Percentiles rank a stretch among this genome's conserved stretches.
Conservation (phyloP, 2,888 invertebrate genomes). For the Bursaphelenchus okinawaensis region DNA sequence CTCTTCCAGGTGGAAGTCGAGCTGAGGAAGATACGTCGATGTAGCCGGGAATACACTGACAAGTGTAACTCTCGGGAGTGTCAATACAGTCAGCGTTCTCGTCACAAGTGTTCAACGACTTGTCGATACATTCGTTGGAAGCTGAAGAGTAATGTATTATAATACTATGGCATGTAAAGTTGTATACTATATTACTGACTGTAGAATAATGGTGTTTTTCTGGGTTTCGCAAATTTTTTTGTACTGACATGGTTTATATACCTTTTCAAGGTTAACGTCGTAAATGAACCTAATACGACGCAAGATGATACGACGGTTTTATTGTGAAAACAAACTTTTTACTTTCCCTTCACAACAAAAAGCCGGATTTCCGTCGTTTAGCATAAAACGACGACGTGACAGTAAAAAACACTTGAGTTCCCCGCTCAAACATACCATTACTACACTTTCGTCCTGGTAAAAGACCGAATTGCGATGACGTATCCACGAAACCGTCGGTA, state of each 20-base stretch:
- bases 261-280: too few species aligned
- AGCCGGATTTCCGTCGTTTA: neutral
- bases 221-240: too few species aligned
- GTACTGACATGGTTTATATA: too few species aligned
- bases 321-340: neutral
- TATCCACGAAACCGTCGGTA: conserved; percentile 50
- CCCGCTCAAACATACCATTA: conserved; percentile 33
- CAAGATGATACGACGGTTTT: too few species aligned
- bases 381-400: neutral
- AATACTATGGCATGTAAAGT: too few species aligned
- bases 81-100: conserved; percentile 58
- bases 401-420: neutral
- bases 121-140: conserved; percentile 53
- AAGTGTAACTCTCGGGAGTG: conserved; percentile 54
- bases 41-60: conserved; percentile 56
- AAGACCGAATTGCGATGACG: conserved; percentile 46
- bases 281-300: too few species aligned
- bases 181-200: too few species aligned
- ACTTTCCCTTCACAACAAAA: neutral
- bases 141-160: conserved; percentile 33
- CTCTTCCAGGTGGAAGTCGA: conserved; percentile 55
- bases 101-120: conserved; percentile 54
- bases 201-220: too few species aligned
- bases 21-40: conserved; percentile 56
- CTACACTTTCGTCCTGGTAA: conserved; percentile 53